phyloP scores from a whole-genome alignment of 2,797 vertebrate genomes.

The Melanotaenia parkinsoni region DNA sequence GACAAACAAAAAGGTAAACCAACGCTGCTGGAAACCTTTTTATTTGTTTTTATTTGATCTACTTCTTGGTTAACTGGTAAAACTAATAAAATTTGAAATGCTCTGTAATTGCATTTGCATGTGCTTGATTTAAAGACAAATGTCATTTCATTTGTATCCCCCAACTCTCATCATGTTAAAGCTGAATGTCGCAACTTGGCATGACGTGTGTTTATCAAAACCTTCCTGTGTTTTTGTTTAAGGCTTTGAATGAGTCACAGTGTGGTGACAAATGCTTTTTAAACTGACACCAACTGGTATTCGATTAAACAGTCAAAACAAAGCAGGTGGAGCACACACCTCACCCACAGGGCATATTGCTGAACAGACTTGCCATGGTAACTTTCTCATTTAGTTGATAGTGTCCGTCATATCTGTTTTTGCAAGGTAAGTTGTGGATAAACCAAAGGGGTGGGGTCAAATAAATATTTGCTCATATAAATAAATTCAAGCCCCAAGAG shows the following conservation, averaged over 20 bases:
- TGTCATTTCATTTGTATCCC: not conserved
- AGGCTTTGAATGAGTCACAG: constrained; percentile 37
- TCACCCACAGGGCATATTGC: constrained; percentile 15
- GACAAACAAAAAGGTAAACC: too few relatives aligned
- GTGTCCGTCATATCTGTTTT: not conserved
- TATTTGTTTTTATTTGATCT: too few relatives aligned
- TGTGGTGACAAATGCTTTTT: constrained; percentile 2
- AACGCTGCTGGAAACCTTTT: too few relatives aligned
- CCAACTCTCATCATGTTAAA: not conserved
- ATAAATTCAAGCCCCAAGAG: not conserved
- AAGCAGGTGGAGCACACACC: constrained; percentile 16
- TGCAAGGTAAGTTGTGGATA: not conserved
- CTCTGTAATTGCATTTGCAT: not conserved
- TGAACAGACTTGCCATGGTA: not conserved
- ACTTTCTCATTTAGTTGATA: not conserved
- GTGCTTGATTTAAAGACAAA: not conserved
- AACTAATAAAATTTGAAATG: too few relatives aligned
- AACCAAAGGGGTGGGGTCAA: not conserved
- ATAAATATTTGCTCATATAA: not conserved
- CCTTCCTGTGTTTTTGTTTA: not conserved
- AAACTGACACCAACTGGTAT: constrained; percentile 34
- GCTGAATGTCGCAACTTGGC: not conserved
- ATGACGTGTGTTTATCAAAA: not conserved
- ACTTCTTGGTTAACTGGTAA: too few relatives aligned
- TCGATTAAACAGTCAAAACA: constrained; percentile 49